Evolutionary conservation across 2,113 vertebrate genomes (phyloP).

Genomic region (Polypterus bichir): DNA sequence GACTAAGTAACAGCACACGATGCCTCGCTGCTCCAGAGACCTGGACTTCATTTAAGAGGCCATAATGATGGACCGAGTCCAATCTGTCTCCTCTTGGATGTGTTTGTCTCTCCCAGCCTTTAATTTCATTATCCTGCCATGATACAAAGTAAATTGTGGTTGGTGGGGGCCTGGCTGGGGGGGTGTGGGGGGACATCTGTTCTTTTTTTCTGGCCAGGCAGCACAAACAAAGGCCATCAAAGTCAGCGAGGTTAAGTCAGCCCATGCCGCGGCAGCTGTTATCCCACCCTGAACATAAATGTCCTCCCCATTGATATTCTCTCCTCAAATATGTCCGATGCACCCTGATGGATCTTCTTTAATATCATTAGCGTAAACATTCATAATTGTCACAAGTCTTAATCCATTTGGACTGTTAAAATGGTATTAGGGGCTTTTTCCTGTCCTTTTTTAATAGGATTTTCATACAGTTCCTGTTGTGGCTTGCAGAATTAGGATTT

Average conservation of each 20-base stretch:
- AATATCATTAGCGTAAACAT: slow-evolving; percentile 56
- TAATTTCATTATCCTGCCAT: slow-evolving; percentile 21
- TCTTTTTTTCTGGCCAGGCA: slow-evolving; percentile 31
- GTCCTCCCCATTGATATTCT: slow-evolving; percentile 33
- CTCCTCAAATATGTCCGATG: slow-evolving; percentile 25
- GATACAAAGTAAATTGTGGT: slow-evolving; percentile 7
- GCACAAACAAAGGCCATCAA: slow-evolving; percentile 51
- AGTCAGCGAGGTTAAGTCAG: slow-evolving; percentile 56
- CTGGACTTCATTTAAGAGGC: slow-evolving; percentile 28
- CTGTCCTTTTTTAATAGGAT: slow-evolving; percentile 57
- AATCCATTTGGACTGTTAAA: slow-evolving; percentile 59
- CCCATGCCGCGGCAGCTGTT: slow-evolving; percentile 35
- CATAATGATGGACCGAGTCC: slow-evolving; percentile 17
- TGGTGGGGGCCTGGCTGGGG: slow-evolving; percentile 18
- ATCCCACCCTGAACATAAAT: slow-evolving; percentile 21
- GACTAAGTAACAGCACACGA: slow-evolving; percentile 28
- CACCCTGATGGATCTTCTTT: slow-evolving; percentile 42
- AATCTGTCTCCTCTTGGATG: slow-evolving; percentile 7
- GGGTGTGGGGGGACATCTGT: slow-evolving; percentile 36
- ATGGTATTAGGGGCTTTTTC: slow-evolving; percentile 41
- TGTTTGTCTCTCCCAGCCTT: slow-evolving; percentile 2
- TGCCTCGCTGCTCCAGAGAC: slow-evolving; percentile 21
- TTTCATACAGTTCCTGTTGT: slow-evolving; percentile 57
- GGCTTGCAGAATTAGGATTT: slow-evolving; percentile 57
- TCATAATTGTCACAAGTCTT: slow-evolving; percentile 58